These are phyloP conservation scores for Troglohyphantes excavatus DNA, from an alignment of 2,888 invertebrate genomes.

Conservation along the genomic window DNA sequence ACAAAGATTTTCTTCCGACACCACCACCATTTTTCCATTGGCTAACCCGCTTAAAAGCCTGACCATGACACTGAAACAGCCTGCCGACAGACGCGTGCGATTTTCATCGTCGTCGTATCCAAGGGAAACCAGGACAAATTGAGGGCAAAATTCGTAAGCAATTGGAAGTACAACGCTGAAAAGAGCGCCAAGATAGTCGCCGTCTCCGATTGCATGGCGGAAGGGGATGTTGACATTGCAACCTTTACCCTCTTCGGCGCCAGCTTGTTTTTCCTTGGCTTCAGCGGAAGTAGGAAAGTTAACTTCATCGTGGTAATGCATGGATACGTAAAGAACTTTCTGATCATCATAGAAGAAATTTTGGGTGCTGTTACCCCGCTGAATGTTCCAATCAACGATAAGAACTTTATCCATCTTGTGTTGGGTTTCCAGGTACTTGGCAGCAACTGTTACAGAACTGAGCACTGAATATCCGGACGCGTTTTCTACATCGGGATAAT, in stretches of 20 bases:
- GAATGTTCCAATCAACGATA: conserved; percentile 97
- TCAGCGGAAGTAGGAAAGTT: conserved; percentile 91
- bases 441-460: conserved; percentile 85
- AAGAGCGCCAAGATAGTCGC: conserved; percentile 94
- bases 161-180: conserved; percentile 93
- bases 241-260: conserved; percentile 88
- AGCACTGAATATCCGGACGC: conserved; percentile 85
- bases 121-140: conserved; percentile 93
- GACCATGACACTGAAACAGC: conserved; percentile 94
- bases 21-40: conserved; percentile 90
- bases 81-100: conserved; percentile 93
- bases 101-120: conserved; percentile 95
- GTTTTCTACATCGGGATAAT: conserved; percentile 84
- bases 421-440: conserved; percentile 81
- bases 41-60: conserved; percentile 92
- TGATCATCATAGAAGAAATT: conserved; percentile 87
- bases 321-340: conserved; percentile 91
- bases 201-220: conserved; percentile 90
- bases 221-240: conserved; percentile 97
- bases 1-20: conserved; percentile 93
- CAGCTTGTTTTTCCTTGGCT: conserved; percentile 87
- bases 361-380: conserved; percentile 93
- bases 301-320: conserved; percentile 95
- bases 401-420: conserved; percentile 82
- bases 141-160: conserved; percentile 89